Base-by-base conservation (phyloP, 1,140 invertebrate species). In the Plodia interpunctella region DNA sequence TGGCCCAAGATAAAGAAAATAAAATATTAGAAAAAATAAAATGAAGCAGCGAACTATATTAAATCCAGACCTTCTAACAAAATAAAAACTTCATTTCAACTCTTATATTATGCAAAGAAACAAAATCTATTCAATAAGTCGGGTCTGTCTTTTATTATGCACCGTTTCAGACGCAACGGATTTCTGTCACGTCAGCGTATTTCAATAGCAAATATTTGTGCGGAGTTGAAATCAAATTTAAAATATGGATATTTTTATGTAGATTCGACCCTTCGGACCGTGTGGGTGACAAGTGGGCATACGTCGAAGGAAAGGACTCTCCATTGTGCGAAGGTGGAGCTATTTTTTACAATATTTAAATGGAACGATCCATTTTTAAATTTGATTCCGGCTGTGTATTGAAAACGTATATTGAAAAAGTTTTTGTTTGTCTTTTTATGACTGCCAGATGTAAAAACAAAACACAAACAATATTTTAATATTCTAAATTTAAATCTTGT, bases 131-230 rank as follows among this genome's bases (percentile, higher is more conserved):
- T 56, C 54, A 62, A 57, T 57, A 62, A 56, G 25, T 59, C 17
- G 44, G 53, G 38, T 38, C 53, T 20, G 54, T 32, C 53, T 63
- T 71, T 67, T 71, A 63, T 68, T 68, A 73, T 68, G 66, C 69
- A 75, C 65, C 67, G 64, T 28, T 56, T 50, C 54, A 35, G 25
- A 28, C 57, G 71, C 68, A 78, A 75, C 70, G 76, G 73, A 83
- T 82, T 81, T 86, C 76, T 72, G 73, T 85, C 83, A 86, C 83
- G 80, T 78, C 78, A 78, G 67, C 65, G 59, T 72, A 83, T 86
- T 88, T 78, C 82, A 87, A 87, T 87, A 78, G 86, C 81, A 88
- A 88, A 88, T 83, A 88, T 88, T 87, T 84, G 83, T 76, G 76
- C 66, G 73, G 70, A 70, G 60, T 71, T 74, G 73, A 85, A 88